Conservation (phyloP, 53 echinoderm and acorn worm genomes). For the Astropecten irregularis region DNA sequence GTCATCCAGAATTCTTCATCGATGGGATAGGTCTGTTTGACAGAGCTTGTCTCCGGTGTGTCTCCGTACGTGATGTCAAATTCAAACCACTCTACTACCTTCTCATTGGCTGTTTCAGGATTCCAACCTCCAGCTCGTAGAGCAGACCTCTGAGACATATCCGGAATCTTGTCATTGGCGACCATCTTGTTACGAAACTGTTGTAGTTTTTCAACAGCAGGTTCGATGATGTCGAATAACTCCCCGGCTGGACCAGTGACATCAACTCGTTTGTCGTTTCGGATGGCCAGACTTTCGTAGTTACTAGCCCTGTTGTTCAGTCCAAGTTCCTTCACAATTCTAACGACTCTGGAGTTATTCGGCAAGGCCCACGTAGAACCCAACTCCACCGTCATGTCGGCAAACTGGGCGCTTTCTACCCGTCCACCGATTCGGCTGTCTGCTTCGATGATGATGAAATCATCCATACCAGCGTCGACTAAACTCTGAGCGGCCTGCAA, state of each 20-base stretch:
- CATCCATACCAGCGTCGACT: constrained; percentile 49
- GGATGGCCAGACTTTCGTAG: constrained; percentile 20
- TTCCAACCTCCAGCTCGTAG: constrained; percentile 38
- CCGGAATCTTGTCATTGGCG: not conserved
- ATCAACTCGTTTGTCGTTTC: not conserved
- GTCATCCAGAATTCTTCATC: constrained; percentile 27
- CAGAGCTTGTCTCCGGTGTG: not conserved
- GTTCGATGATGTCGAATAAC: not conserved
- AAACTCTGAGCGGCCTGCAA: constrained; percentile 53
- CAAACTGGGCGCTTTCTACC: constrained; percentile 51
- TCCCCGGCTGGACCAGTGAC: constrained; percentile 11
- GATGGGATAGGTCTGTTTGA: not conserved
- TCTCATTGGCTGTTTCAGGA: constrained; percentile 14
- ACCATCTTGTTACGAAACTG: not conserved
- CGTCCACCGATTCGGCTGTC: constrained; percentile 56
- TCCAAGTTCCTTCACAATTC: not conserved
- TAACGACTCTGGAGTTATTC: not conserved
- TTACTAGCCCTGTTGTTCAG: constrained; percentile 14
- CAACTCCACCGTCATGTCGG: constrained; percentile 29
- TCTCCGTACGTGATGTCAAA: constrained; percentile 34
- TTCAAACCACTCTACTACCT: constrained; percentile 34
- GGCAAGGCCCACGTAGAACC: constrained; percentile 31
- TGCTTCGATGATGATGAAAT: constrained; percentile 67
- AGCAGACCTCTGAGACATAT: constrained; percentile 41
- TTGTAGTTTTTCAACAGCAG: not conserved